Evolutionary conservation across 2,797 vertebrate genomes (phyloP).

Genomic region (Chiloscyllium punctatum): DNA sequence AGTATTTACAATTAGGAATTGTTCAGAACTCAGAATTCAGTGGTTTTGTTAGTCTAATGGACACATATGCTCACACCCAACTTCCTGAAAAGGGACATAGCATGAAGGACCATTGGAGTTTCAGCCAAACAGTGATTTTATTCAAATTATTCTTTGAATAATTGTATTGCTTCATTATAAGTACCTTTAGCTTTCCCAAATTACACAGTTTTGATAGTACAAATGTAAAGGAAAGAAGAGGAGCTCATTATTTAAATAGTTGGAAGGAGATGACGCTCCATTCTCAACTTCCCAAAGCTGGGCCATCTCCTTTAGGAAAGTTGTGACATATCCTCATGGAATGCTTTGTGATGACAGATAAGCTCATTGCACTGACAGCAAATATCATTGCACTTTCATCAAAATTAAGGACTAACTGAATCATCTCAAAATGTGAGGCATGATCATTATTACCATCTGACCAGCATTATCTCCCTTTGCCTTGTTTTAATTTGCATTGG

Average conservation of each 20-base stretch:
- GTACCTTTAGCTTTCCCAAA: not conserved
- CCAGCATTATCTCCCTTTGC: conserved; percentile 55
- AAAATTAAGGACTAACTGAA: conserved; percentile 72
- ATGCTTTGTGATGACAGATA: conserved; percentile 71
- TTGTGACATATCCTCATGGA: conserved; percentile 59
- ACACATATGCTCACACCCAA: not conserved
- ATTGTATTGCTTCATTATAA: not conserved
- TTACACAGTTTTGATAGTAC: not conserved
- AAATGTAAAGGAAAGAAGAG: not conserved
- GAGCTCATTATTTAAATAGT: not conserved
- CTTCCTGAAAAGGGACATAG: not conserved
- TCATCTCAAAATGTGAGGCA: conserved; percentile 70
- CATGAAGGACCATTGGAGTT: not conserved
- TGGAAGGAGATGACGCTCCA: not conserved
- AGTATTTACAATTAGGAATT: not conserved
- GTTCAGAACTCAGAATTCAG: not conserved
- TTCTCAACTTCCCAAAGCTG: not conserved
- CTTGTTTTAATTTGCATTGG: conserved; percentile 54
- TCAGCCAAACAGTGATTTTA: not conserved
- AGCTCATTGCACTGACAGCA: conserved; percentile 57
- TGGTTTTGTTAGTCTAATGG: not conserved
- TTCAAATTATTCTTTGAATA: not conserved
- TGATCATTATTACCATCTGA: conserved; percentile 70
- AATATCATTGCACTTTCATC: conserved; percentile 73
- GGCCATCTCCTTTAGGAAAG: not conserved